Base-by-base conservation (phyloP, 2,888 invertebrate species). In the Pomacea canaliculata region DNA sequence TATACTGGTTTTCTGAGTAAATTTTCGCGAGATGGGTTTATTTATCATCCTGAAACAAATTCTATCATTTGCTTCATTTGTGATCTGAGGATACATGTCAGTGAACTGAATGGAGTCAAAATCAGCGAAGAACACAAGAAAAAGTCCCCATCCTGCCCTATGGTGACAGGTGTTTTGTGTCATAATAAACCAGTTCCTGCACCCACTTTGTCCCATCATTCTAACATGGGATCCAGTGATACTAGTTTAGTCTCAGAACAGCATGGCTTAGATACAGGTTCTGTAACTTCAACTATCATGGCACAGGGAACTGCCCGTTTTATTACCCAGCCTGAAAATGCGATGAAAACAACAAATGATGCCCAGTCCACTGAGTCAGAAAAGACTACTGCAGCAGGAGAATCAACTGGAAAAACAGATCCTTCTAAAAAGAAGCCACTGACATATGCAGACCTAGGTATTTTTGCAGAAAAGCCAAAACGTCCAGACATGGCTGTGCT, bases 391-490 rank as follows among this genome's bases (percentile, higher is more conserved):
- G 68, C 27, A 46, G 19, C 68, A 68, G 27, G 27, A 23, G 63
- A 27, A 7, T 16, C 63, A n/a, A 63, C 10, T 23, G 63, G 9
- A 27, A n/a, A 68, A 46, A 2, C 46, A 16, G 60, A 46, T 19
- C 10, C 67, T 27, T 19, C 65, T 56, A 67, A 37, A 19, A 73
- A 73, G 60, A 73, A 73, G 60, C 65, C 65, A 56, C 59, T 73
- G 68, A 74, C 78, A 7, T 80, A 78, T 56, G 49, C n/a, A 7
- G 76, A 80, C 13, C 77, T 80, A 10, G 78, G 80, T 19, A 78
- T 80, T 48, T 77, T 80, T 12, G 77, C 80, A 13, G 80, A 78
- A 23, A 72, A 77, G 63, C 80, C 80, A 18, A 80, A 80, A 68
- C 69, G 80, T 16, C 72, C 62, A 56, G 80, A 80, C 27, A 78